Evolutionary conservation across 1,140 invertebrate species (phyloP), one percentile per base, ranked within the genome.

Genomic region (Drosophila repletoides): DNA sequence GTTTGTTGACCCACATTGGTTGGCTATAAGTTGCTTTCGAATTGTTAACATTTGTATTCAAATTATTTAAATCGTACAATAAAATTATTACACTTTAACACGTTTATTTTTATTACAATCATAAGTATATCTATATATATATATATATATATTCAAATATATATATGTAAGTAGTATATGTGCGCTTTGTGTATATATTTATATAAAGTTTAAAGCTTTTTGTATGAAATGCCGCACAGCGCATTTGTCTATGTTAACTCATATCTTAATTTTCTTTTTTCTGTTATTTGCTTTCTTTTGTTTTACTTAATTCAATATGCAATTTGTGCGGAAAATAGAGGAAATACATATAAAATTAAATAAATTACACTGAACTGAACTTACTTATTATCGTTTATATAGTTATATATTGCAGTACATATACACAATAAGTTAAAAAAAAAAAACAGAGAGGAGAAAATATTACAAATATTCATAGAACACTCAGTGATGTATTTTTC

Each of bases 161-260:
- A 46, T 40, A 46, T 41, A 52, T 17, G 45, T 61, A 45, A 36
- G 48, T 58, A 51, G 31, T 36, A 24, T 58, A 29, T 56, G 43
- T 63, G 46, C 48, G 40, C 21, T n/a, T n/a, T n/a, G n/a, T n/a
- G n/a, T n/a, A n/a, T n/a, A n/a, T 68, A 56, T 56, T 19, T 66
- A 51, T 65, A 70, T 65, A 51, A 56, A 65, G 29, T 65, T 65
- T 70, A 68, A 68, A 68, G 64, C 64, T 68, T 68, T 40, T 68
- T 61, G 29, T 68, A 45, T 61, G 31, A 68, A 61, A 68, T 68
- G 64, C 64, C 31, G 31, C 58, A 61, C 64, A 68, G 56, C 53
- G 64, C 56, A 55, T 63, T 70, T 14, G 7, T 19, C 34, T 43
- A 10, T 60, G 28, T 40, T 48, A 34, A 31, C 14, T 28, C 34